These are phyloP conservation scores for Cyclura pinguis DNA, from an alignment of 2,797 vertebrate species.

Conservation along the genomic window DNA sequence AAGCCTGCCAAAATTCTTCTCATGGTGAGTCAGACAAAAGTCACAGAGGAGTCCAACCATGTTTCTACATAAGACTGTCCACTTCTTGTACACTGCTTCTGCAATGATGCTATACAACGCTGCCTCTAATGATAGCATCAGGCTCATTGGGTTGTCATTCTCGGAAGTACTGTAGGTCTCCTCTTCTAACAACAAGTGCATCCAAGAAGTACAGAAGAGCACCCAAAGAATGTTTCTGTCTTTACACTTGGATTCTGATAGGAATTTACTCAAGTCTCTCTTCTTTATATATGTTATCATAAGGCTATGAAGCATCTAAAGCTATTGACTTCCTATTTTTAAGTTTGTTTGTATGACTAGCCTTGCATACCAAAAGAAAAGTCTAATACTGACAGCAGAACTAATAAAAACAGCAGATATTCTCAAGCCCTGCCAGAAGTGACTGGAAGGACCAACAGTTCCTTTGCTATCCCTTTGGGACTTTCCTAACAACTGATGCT, in stretches of 20 bases:
- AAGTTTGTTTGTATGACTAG: background rate
- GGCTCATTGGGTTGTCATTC: slow-evolving; percentile 2
- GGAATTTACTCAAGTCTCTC: background rate
- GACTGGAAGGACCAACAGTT: background rate
- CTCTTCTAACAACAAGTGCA: slow-evolving; percentile 31
- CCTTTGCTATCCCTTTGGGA: background rate
- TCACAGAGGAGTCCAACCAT: slow-evolving; percentile 7
- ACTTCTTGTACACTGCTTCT: slow-evolving; percentile 1
- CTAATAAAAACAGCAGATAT: background rate
- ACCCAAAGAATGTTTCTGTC: background rate
- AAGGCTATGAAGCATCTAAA: background rate
- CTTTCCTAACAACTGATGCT: background rate
- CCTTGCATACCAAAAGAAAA: background rate
- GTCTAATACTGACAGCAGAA: background rate
- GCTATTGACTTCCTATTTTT: background rate
- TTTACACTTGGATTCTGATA: background rate
- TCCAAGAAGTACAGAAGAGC: slow-evolving; percentile 30
- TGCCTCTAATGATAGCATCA: background rate
- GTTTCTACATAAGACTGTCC: background rate
- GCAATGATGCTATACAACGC: background rate
- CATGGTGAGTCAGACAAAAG: slow-evolving; percentile 15
- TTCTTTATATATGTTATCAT: background rate
- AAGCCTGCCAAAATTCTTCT: slow-evolving; percentile 17
- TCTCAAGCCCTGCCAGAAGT: background rate
- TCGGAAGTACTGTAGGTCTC: background rate